phyloP scores from a whole-genome alignment of 2,888 invertebrate species.

The Pseudolycoriella hygida region DNA sequence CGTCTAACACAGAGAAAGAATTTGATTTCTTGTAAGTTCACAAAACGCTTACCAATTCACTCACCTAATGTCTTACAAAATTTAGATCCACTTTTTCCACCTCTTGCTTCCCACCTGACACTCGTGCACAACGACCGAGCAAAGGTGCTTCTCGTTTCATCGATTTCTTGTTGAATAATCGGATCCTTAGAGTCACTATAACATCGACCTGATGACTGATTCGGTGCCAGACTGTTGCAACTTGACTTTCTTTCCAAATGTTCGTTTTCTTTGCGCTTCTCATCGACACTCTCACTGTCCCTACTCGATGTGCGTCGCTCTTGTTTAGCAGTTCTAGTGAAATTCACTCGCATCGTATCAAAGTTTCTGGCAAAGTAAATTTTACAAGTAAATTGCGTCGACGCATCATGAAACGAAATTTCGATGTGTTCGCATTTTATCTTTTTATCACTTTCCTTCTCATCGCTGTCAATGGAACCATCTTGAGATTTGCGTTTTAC shows the following conservation, averaged over 20 bases:
- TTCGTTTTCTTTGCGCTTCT: slow-evolving; percentile 19
- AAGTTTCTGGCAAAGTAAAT: slow-evolving; percentile 88
- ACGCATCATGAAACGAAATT: slow-evolving; percentile 38
- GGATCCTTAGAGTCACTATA: slow-evolving; percentile 13
- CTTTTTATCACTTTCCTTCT: slow-evolving; percentile 24
- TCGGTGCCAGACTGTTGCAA: slow-evolving; percentile 23
- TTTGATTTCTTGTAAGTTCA: background rate
- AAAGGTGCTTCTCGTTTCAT: slow-evolving; percentile 43
- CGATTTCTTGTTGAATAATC: slow-evolving; percentile 16
- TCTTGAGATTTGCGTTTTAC: slow-evolving; percentile 22
- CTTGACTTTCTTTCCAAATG: slow-evolving; percentile 18
- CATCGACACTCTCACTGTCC: slow-evolving; percentile 12
- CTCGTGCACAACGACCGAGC: slow-evolving; percentile 75
- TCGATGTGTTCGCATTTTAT: slow-evolving; percentile 31
- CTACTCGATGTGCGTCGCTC: background rate
- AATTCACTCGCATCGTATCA: slow-evolving; percentile 46
- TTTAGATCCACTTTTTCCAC: slow-evolving; percentile 93
- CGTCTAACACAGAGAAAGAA: slow-evolving; percentile 40
- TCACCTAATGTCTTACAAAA: slow-evolving; percentile 84
- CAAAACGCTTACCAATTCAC: slow-evolving; percentile 3
- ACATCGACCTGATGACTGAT: background rate
- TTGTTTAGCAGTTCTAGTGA: slow-evolving; percentile 19
- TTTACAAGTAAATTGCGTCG: slow-evolving; percentile 73
- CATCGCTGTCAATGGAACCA: slow-evolving; percentile 20
- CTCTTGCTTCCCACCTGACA: slow-evolving; percentile 81